These are phyloP conservation scores for Parasteatoda tepidariorum DNA, from an alignment of 1,140 invertebrate species.

Conservation along the genomic window DNA sequence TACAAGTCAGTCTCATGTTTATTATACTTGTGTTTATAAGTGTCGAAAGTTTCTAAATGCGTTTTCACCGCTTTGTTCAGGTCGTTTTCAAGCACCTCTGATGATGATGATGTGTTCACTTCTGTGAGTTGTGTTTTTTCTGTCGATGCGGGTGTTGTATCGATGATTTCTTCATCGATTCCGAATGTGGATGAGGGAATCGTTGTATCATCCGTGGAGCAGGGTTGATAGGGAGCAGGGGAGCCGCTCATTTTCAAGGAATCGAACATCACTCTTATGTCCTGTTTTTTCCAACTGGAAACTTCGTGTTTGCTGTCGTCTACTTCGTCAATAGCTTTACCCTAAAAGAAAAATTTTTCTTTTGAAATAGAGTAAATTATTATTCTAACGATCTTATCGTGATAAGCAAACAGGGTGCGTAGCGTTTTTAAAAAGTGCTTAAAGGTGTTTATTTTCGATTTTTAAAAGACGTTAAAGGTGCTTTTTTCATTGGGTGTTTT, in stretches of 20 bases:
- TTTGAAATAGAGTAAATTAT: too few relatives aligned
- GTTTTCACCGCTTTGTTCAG: constrained; percentile 5
- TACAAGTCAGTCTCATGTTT: too few relatives aligned
- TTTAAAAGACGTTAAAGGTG: too few relatives aligned
- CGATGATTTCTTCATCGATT: constrained; percentile 11
- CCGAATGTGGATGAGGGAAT: background rate
- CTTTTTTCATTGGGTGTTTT: too few relatives aligned
- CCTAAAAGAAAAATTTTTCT: background rate
- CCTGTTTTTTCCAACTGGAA: constrained; percentile 25
- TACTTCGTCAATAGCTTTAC: background rate
- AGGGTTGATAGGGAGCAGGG: constrained; percentile 4
- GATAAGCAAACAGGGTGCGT: too few relatives aligned
- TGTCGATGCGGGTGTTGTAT: background rate
- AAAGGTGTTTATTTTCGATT: too few relatives aligned
- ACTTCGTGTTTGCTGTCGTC: background rate
- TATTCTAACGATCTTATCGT: too few relatives aligned
- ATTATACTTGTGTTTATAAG: background rate
- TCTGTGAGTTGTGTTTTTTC: background rate
- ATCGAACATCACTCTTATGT: constrained; percentile 31
- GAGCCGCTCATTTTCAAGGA: background rate
- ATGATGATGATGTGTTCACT: background rate
- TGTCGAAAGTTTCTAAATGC: constrained; percentile 5
- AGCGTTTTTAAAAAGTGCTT: too few relatives aligned
- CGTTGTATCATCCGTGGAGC: constrained; percentile 14
- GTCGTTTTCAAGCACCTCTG: constrained; percentile 20